These are phyloP conservation scores for Drosophila austrosaltans DNA, from an alignment of 2,888 invertebrate genomes.

Conservation along the genomic window DNA sequence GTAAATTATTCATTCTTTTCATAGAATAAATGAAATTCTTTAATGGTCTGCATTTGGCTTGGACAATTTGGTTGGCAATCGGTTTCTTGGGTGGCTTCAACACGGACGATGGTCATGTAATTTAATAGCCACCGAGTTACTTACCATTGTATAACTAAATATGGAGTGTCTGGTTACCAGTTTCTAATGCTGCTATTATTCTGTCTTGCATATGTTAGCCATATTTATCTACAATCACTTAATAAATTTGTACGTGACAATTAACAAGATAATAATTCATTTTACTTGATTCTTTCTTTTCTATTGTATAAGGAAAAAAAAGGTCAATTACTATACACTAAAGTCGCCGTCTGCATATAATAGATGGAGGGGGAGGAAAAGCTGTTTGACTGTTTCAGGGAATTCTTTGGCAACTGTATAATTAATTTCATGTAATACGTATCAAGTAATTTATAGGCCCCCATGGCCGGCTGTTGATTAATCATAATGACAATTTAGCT, in stretches of 20 bases:
- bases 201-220: slow-evolving; percentile 36
- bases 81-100: slow-evolving; percentile 2
- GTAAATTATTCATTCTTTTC: neutral
- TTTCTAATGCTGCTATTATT: slow-evolving; percentile 26
- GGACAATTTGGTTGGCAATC: neutral
- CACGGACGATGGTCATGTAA: slow-evolving; percentile 40
- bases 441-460: slow-evolving; percentile 44
- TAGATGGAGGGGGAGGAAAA: neutral
- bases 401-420: slow-evolving; percentile 24
- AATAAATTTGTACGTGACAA: slow-evolving; percentile 69
- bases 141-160: slow-evolving; percentile 12
- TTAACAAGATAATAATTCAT: slow-evolving; percentile 70
- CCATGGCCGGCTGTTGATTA: slow-evolving; percentile 52
- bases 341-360: neutral
- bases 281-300: slow-evolving; percentile 35
- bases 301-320: slow-evolving; percentile 26
- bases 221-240: slow-evolving; percentile 64
- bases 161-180: slow-evolving; percentile 20
- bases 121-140: slow-evolving; percentile 47
- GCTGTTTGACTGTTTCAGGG: neutral
- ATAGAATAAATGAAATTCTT: neutral
- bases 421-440: slow-evolving; percentile 47
- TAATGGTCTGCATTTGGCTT: neutral
- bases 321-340: slow-evolving; percentile 66
- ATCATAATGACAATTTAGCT: slow-evolving; percentile 66